phyloP scores from a whole-genome alignment of 2,113 vertebrate genomes.

The Stomatorhinus ivindoensis region DNA sequence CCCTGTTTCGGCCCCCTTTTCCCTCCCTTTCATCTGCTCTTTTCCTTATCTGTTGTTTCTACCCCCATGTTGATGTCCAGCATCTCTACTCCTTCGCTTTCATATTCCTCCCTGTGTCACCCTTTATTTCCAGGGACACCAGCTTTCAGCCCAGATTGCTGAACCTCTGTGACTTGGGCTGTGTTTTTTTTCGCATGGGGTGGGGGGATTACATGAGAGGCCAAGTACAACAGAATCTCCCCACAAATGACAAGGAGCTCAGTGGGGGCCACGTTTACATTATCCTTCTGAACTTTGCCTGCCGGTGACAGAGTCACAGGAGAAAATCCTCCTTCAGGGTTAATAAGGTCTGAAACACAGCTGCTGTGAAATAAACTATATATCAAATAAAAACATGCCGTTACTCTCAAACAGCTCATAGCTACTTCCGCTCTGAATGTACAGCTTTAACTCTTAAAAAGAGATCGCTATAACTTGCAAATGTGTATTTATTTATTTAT shows the following conservation, averaged over 20 bases:
- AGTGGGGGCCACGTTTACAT: not conserved
- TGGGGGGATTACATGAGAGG: not conserved
- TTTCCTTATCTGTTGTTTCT: not conserved
- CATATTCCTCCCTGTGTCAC: not conserved
- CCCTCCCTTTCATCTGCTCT: not conserved
- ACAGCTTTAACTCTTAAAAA: not conserved
- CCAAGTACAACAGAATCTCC: not conserved
- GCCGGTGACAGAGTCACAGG: not conserved
- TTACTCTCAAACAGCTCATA: not conserved
- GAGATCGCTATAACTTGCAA: not conserved
- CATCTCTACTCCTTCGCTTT: not conserved
- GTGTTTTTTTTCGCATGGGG: not conserved
- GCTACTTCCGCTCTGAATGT: not conserved
- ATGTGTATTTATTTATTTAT: not conserved
- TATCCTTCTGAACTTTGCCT: not conserved
- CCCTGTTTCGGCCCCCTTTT: not conserved
- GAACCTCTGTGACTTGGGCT: not conserved
- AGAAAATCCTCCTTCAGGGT: not conserved
- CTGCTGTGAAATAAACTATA: not conserved
- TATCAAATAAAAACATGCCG: not conserved
- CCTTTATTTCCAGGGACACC: not conserved
- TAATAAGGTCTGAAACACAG: constrained; percentile 1
- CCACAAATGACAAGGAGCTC: not conserved
- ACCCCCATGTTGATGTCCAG: not conserved
- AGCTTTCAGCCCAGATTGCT: not conserved